Evolutionary conservation across 2,113 vertebrate genomes (phyloP).

Genomic region (Dendropsophus ebraccatus): DNA sequence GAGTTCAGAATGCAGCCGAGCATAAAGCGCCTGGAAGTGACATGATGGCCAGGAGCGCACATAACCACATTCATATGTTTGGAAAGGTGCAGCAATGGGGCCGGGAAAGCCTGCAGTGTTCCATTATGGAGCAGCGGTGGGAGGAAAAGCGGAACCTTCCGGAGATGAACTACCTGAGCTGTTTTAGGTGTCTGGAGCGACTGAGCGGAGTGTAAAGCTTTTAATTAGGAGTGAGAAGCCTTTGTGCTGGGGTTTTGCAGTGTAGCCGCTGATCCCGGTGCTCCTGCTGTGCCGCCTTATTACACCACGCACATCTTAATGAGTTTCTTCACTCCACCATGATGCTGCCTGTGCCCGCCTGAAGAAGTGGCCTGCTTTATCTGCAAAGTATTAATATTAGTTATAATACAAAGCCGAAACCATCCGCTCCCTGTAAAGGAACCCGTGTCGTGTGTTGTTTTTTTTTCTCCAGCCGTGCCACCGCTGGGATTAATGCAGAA

Average conservation of each 20-base stretch:
- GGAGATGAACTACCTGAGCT: slow-evolving; percentile 34
- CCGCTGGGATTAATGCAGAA: background rate
- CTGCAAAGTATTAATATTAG: background rate
- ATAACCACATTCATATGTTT: slow-evolving; percentile 67
- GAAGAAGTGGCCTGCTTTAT: background rate
- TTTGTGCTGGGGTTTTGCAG: slow-evolving; percentile 28
- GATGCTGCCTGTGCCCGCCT: background rate
- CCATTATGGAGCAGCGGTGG: slow-evolving; percentile 57
- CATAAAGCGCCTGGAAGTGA: slow-evolving; percentile 56
- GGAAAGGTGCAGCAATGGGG: slow-evolving; percentile 56
- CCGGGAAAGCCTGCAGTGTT: slow-evolving; percentile 5
- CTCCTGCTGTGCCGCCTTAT: slow-evolving; percentile 34
- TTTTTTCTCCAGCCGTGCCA: background rate
- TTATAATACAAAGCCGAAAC: background rate
- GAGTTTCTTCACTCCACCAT: slow-evolving; percentile 47
- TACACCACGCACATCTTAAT: slow-evolving; percentile 61
- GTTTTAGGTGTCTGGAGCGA: slow-evolving; percentile 15
- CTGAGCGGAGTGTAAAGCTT: slow-evolving; percentile 45
- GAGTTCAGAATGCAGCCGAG: slow-evolving; percentile 50
- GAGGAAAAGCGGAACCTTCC: slow-evolving; percentile 4
- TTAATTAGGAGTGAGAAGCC: slow-evolving; percentile 60
- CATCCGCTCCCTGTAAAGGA: background rate
- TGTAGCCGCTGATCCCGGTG: slow-evolving; percentile 17
- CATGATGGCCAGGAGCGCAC: slow-evolving; percentile 64
- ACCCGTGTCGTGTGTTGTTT: too few relatives aligned